Conservation (phyloP, 1,140 invertebrate species). For the Polypedilum pembai region DNA sequence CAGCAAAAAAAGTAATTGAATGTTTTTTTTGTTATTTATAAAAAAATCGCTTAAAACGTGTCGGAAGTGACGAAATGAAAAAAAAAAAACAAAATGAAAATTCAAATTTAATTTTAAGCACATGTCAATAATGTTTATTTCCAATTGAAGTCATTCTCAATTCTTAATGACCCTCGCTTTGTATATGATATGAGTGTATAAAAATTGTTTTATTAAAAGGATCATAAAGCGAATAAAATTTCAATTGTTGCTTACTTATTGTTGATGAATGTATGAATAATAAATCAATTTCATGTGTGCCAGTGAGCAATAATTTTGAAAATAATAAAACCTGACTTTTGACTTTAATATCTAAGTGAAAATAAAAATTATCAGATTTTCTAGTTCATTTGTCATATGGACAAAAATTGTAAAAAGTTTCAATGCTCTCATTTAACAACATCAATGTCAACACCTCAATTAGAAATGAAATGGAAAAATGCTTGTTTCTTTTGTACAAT, state of each 20-base stretch:
- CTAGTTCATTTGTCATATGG: no score
- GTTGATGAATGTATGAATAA: neutral
- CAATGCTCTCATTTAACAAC: no score
- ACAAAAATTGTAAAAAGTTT: no score
- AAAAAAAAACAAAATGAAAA: neutral
- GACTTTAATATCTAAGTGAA: no score
- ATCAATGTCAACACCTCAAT: no score
- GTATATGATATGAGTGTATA: no score
- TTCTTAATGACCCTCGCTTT: neutral
- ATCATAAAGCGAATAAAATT: neutral
- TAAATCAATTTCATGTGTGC: neutral
- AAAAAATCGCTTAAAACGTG: neutral
- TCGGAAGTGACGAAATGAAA: neutral
- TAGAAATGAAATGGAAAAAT: no score
- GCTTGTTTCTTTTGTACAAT: no score
- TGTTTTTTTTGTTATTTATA: neutral
- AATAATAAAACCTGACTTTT: no score
- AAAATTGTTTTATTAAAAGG: constrained; percentile 13
- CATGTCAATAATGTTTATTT: constrained; percentile 4
- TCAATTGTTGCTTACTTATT: constrained; percentile 9
- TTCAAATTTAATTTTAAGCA: constrained; percentile 20
- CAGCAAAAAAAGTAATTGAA: neutral
- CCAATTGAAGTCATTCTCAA: neutral
- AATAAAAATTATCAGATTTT: no score
- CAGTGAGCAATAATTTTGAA: no score